Percentiles rank a stretch among this genome's conserved stretches.
Evolutionary conservation across 2,888 invertebrate genomes (phyloP).

Genomic region (Temnothorax rugatulus): DNA sequence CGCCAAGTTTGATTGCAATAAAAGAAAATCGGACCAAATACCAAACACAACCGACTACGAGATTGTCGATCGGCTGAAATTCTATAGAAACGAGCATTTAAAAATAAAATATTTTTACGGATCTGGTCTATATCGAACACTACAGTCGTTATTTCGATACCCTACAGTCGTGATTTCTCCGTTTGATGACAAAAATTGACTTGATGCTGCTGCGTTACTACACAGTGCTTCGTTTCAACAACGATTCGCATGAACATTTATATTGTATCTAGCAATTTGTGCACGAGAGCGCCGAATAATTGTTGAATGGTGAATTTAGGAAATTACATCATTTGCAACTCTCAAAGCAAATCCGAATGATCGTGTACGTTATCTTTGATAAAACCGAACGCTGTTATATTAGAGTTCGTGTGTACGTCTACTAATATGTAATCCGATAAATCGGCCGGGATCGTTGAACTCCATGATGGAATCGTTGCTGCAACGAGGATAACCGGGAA

Average conservation of each 20-base stretch:
- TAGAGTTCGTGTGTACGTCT: background rate
- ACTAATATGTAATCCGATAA: slow-evolving; percentile 23
- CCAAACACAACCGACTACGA: background rate
- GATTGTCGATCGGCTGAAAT: background rate
- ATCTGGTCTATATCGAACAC: background rate
- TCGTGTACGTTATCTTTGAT: slow-evolving; percentile 5
- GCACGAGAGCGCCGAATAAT: background rate
- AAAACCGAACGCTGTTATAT: background rate
- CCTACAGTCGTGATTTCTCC: slow-evolving; percentile 4
- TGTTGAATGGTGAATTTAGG: background rate
- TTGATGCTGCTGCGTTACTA: background rate
- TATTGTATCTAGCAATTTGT: background rate
- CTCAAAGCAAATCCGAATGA: background rate
- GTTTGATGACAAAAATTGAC: slow-evolving; percentile 25
- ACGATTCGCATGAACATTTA: slow-evolving; percentile 5
- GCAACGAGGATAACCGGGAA: slow-evolving; percentile 42
- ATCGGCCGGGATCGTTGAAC: slow-evolving; percentile 38
- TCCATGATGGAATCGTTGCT: slow-evolving; percentile 29
- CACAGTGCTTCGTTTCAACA: slow-evolving; percentile 15
- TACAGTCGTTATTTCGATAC: background rate
- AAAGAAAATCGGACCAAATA: background rate
- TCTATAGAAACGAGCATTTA: background rate
- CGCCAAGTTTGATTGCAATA: background rate
- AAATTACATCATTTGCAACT: background rate
- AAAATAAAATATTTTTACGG: background rate